These are phyloP conservation scores for Merops nubicus DNA, from an alignment of 2,113 vertebrate species.

Conservation along the genomic window DNA sequence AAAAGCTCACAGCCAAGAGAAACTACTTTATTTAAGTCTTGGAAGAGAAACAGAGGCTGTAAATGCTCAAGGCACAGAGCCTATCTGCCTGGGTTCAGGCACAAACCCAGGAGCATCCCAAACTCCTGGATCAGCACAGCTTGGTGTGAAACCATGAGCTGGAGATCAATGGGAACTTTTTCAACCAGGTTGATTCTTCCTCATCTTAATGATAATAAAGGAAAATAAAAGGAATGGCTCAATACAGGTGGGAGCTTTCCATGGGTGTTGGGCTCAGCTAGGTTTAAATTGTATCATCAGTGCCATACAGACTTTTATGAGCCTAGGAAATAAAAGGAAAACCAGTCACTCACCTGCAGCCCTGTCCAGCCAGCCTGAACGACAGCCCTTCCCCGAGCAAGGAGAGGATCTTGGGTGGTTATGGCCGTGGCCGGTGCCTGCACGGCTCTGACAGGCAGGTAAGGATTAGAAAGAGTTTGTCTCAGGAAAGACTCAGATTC, in stretches of 20 bases:
- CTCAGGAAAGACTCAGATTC: constrained; percentile 71
- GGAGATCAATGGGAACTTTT: background rate
- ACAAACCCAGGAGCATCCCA: background rate
- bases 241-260: background rate
- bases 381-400: background rate
- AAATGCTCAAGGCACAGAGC: background rate
- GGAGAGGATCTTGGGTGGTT: background rate
- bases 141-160: background rate
- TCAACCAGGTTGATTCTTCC: background rate
- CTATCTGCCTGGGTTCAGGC: background rate
- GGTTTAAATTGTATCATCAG: fast-evolving
- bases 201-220: background rate
- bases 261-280: background rate
- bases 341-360: constrained; percentile 40
- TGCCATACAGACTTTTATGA: fast-evolving
- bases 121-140: background rate
- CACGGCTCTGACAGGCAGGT: background rate
- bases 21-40: constrained; percentile 21
- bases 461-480: constrained; percentile 54
- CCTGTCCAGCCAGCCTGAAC: background rate
- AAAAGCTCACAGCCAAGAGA: background rate
- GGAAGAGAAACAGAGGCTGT: constrained; percentile 8
- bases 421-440: background rate
- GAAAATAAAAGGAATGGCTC: background rate
- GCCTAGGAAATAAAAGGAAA: background rate